phyloP scores from a whole-genome alignment of 2,113 vertebrate species.

The Seriola aureovittata region DNA sequence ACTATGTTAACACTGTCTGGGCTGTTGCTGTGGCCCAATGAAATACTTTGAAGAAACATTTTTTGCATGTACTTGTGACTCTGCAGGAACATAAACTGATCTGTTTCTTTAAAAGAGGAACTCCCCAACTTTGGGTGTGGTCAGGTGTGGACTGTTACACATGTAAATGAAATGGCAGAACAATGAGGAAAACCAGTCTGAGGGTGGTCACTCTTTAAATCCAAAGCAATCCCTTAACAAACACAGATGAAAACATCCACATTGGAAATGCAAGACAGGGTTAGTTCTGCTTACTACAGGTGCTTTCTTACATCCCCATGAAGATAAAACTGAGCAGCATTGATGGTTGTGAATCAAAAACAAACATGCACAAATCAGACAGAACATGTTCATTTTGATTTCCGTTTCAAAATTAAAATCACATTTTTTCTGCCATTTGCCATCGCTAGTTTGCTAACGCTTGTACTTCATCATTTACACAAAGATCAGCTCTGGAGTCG shows the following conservation, averaged over 20 bases:
- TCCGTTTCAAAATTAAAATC: not conserved
- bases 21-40: too few relatives aligned
- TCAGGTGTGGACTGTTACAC: not conserved
- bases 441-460: not conserved
- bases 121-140: not conserved
- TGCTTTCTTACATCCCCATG: not conserved
- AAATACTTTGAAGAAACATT: too few relatives aligned
- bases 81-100: not conserved
- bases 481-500: not conserved
- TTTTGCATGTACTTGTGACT: not conserved
- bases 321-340: not conserved
- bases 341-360: not conserved
- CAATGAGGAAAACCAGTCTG: constrained; percentile 3
- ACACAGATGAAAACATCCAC: not conserved
- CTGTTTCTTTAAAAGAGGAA: too few relatives aligned
- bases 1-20: not conserved
- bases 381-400: too few relatives aligned
- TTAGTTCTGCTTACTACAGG: too few relatives aligned
- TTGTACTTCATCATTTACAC: not conserved
- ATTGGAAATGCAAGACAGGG: not conserved
- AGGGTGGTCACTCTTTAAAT: constrained; percentile 26
- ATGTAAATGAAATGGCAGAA: not conserved
- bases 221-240: constrained; percentile 1
- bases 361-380: not conserved
- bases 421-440: not conserved